Evolutionary conservation across 2,888 invertebrate genomes (phyloP), one percentile per base, ranked within the genome.

Genomic region (Glyphotaelius pellucidus): DNA sequence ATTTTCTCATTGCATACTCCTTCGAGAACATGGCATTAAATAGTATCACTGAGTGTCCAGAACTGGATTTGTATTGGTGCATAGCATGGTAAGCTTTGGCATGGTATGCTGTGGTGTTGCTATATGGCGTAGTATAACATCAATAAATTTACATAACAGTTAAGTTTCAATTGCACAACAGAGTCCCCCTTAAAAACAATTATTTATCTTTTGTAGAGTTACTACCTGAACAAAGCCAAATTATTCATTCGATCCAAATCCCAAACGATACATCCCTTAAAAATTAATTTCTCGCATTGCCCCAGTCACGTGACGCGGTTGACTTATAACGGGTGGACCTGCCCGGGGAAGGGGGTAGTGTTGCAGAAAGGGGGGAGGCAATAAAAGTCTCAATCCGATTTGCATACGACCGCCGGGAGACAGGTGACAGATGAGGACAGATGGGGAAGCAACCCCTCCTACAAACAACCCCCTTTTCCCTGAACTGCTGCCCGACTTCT

Each of bases 371-470:
- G 88, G 83, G 84, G 83, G 79, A 42, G 88, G 92, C 91, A 91
- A 92, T 91, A 92, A 92, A 91, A 91, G 90, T 90, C 90, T 88
- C 91, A 88, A 92, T 90, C 91, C 90, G 90, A 91, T 93, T 93
- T 92, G 93, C 93, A 93, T 93, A 92, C 92, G 88, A 84, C 91
- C 90, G 90, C 91, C 42, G 80, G 85, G 91, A 90, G 93, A 92
- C 93, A 93, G 92, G 92, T 93, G 93, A 93, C 93, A 91, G 93
- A 93, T 92, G 91, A 86, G 80, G 79, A 85, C 38, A 38, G 88
- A 88, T 88, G 67, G 88, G 67, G 88, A 67, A 32, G 42, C 88
- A 32, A 67, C 88, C 88, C 42, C 88, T 88, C 31, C 67, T 67
- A 67, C 35, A 88, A 67, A 88, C 88, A 67, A 31, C 67, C 88